Evolutionary conservation across 2,888 invertebrate genomes (phyloP).

Genomic region (Scaptodrosophila latifasciaeformis): DNA sequence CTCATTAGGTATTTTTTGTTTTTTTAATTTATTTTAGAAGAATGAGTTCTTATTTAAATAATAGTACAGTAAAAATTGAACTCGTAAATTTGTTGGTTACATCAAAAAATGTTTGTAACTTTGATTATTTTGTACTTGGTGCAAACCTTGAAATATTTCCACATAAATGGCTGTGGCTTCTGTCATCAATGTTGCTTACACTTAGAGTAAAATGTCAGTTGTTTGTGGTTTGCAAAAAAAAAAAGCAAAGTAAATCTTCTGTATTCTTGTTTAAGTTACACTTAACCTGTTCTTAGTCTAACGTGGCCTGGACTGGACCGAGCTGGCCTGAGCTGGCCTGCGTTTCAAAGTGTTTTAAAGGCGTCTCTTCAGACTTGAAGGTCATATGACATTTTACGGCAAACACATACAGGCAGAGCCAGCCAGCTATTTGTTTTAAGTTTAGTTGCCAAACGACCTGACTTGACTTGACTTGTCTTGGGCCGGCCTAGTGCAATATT

Average conservation of each 20-base stretch:
- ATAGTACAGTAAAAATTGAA: no score
- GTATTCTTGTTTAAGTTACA: constrained; percentile 22
- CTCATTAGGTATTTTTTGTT: no score
- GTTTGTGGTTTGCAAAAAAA: constrained; percentile 3
- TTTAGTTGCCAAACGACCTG: not conserved
- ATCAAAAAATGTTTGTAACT: not conserved
- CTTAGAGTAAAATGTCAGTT: constrained; percentile 18
- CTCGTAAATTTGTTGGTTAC: no score
- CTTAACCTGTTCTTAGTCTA: constrained; percentile 40
- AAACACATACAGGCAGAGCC: no score
- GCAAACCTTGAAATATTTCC: constrained; percentile 27
- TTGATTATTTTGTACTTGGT: no score
- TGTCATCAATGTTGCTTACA: no score
- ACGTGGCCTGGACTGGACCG: no score
- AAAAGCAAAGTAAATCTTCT: no score
- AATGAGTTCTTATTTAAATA: no score
- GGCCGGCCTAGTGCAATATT: not conserved
- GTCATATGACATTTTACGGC: constrained; percentile 49
- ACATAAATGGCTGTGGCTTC: constrained; percentile 15
- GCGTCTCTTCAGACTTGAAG: constrained; percentile 44
- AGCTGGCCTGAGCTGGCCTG: no score
- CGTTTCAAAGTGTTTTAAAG: constrained; percentile 34
- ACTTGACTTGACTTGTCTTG: no score
- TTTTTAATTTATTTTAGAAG: no score
- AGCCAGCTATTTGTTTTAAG: constrained; percentile 46